Base-by-base conservation (phyloP, 2,113 vertebrate species). In the Tragelaphus scriptus region DNA sequence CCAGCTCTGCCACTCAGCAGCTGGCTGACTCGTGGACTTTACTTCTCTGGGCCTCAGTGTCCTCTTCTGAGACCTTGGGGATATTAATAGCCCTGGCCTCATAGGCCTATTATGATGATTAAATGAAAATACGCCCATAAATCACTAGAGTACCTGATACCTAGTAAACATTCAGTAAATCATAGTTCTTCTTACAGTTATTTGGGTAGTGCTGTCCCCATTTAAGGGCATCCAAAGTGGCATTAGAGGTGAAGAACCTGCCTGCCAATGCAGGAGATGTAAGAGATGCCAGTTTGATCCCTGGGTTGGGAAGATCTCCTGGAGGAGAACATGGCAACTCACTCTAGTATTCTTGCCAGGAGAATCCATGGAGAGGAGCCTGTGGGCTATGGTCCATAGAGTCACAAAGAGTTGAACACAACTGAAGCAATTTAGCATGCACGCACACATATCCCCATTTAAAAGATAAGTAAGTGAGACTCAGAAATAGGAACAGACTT, bases 151-250 rank as follows among this genome's bases (percentile, higher is more conserved):
- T 82, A 32, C 32, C 61, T 63, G 65, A 23, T 63, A 79, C 15
- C 82, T 51, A 56, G 28, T 82, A 87, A 93, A 86, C 61, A 97
- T 49, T 90, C 47, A 71, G 58, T 79, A 90, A 95, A 71, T 90
- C 17, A 53, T 61, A 88, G 19, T 58, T 65, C 32, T 90, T 65
- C 25, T 51, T 80, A 12, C 68, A 65, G 40, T 85, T 85, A 79
- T 75, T 63, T 91, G 58, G 65, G 11, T 61, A 68, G 88, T 87
- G 80, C 55, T 58, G 7, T 77, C 55, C 84, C 65, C n/a, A 71
- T 36, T 71, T 71, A 36, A 71, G 65, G n/a, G n/a, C n/a, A 71
- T 71, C n/a, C 4, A 1, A 71, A n/a, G 65, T 71, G 19, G 65
- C 17, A 71, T 71, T 71, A 71, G n/a, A 71, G 65, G n/a, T 71